These are phyloP conservation scores for Babylonia areolata DNA, from an alignment of 1,140 invertebrate species.

Conservation along the genomic window DNA sequence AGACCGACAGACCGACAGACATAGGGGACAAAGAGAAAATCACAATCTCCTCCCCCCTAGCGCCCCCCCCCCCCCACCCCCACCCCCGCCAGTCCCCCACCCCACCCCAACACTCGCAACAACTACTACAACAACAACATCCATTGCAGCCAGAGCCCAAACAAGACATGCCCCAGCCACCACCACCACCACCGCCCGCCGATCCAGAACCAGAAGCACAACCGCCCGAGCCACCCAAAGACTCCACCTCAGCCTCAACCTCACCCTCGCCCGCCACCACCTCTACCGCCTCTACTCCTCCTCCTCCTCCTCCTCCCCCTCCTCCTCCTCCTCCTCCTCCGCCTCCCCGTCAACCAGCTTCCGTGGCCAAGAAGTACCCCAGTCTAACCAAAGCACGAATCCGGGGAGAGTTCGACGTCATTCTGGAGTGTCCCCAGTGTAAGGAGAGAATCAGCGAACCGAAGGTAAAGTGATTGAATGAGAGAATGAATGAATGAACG, in stretches of 20 bases:
- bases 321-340: background rate
- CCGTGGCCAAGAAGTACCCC: background rate
- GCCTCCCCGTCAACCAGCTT: background rate
- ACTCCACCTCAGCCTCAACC: background rate
- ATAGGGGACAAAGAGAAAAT: too few species aligned
- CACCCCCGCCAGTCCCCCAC: too few species aligned
- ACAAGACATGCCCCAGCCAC: too few species aligned
- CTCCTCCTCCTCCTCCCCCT: background rate
- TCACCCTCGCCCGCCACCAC: background rate
- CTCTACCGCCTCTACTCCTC: background rate
- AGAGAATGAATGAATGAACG: too few species aligned
- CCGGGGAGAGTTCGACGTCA: background rate
- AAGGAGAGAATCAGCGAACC: background rate
- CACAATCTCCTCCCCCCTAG: too few species aligned
- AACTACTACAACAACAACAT: too few species aligned
- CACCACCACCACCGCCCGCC: background rate
- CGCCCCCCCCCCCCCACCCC: too few species aligned
- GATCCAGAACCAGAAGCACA: background rate
- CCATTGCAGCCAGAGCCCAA: background rate
- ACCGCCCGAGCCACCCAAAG: background rate
- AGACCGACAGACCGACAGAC: too few species aligned
- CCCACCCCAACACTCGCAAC: too few species aligned
- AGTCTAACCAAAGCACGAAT: background rate
- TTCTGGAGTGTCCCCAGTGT: background rate
- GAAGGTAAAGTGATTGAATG: background rate